Conservation (phyloP, 2,888 invertebrate species). For the Agonopterix subpropinquella region DNA sequence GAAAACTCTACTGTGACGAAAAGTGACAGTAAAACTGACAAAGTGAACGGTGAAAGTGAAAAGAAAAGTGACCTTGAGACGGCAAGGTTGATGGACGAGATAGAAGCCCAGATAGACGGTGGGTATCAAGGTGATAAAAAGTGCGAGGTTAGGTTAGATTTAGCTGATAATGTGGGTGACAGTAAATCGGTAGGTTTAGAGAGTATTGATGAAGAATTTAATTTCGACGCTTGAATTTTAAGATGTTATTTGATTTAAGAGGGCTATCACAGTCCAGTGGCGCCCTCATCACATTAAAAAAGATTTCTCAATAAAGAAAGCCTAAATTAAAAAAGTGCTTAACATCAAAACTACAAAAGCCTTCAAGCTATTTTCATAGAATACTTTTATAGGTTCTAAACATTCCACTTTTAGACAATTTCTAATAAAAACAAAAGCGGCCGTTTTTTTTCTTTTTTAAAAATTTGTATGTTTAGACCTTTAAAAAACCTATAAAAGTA, state of each 20-base stretch:
- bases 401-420: no score
- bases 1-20: not conserved
- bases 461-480: no score
- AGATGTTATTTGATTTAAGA: not conserved
- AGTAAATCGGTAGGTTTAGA: constrained; percentile 5
- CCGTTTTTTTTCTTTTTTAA: no score
- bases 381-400: no score
- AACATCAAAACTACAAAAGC: not conserved
- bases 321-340: no score
- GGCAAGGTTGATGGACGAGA: not conserved
- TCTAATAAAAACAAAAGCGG: no score
- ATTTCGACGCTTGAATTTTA: constrained; percentile 6
- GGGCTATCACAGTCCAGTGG: no score
- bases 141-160: constrained; percentile 4
- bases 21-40: not conserved
- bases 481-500: no score
- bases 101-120: not conserved
- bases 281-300: no score
- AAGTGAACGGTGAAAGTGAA: constrained; percentile 1
- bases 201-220: constrained; percentile 11
- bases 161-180: constrained; percentile 7
- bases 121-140: not conserved
- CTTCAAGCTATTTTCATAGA: no score
- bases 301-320: no score
- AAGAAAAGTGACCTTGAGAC: not conserved